Base-by-base conservation (phyloP, 2,888 invertebrate genomes). In the Seira sanloemensis region DNA sequence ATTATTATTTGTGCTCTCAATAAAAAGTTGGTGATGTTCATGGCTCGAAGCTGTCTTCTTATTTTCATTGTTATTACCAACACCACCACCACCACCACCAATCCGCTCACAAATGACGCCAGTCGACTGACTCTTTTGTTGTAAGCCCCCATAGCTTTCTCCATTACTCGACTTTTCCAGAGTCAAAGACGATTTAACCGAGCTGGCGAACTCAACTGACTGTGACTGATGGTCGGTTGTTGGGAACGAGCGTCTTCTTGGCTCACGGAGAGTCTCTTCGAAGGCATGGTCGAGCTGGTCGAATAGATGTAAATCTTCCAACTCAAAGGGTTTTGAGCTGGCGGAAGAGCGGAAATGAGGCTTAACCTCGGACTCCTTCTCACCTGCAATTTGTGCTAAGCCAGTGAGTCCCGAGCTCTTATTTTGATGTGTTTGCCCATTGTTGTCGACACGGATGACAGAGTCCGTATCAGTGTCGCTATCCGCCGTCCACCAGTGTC, bases 401-500 rank as follows among this genome's bases (percentile, higher is more conserved):
- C 9, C n/a, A n/a, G 19, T 62, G 7, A 19, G 7, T 7, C 62
- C 62, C 19, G 21, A 19, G 12, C 62, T 12, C 19, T 1, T 23
- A 1, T 1, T 23, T 71, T 72, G 75, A 12, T 24, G 50, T 67
- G 68, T 58, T n/a, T 75, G 85, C 19, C 76, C 79, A 18, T 79
- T 71, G 58, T 81, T 83, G 68, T 87, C 88, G 50, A 88, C 86
- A 84, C 88, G 86, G 67, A 89, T 89, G 69, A 89, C 89, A 81
- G 89, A 89, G 86, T 89, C 89, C 54, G 89, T 89, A 85, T 89
- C 89, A 84, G 89, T 89, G 84, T 89, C 89, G 86, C 89, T 89
- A 88, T 89, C 88, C 82, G 88, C 88, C 37, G 87, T 86, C 88
- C 89, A 89, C 89, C 89, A 89, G 88, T 89, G 88, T 85, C 88